These are phyloP conservation scores for Hycleus cichorii DNA, from an alignment of 1,140 invertebrate species.

Conservation along the genomic window DNA sequence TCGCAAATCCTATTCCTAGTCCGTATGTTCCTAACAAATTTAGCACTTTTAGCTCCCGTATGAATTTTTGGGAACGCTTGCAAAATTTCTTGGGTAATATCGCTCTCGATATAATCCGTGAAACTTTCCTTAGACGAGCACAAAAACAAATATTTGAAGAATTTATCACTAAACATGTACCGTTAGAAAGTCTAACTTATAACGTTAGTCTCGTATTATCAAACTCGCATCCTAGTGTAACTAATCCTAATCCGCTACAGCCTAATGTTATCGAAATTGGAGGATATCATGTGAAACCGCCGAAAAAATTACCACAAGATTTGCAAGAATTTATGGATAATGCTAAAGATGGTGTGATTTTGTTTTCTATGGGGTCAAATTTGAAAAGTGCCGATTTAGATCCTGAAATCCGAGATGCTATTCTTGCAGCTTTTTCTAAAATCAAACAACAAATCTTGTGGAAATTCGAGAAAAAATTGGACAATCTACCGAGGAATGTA, in stretches of 20 bases:
- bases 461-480: slow-evolving; percentile 56
- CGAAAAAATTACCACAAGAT: slow-evolving; percentile 41
- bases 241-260: slow-evolving; percentile 45
- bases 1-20: slow-evolving; percentile 1
- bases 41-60: slow-evolving; percentile 31
- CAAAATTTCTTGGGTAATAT: slow-evolving; percentile 34
- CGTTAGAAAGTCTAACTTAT: slow-evolving; percentile 44
- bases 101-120: no score
- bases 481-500: no score
- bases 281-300: slow-evolving; percentile 43
- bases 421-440: slow-evolving; percentile 35
- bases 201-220: slow-evolving; percentile 48
- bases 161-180: slow-evolving; percentile 24
- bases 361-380: slow-evolving; percentile 51
- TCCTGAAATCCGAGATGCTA: slow-evolving; percentile 22
- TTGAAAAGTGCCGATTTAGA: slow-evolving; percentile 44
- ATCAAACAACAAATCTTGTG: slow-evolving; percentile 46
- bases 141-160: slow-evolving; percentile 35
- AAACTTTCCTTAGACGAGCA: background rate
- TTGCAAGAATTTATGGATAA: slow-evolving; percentile 44
- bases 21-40: slow-evolving; percentile 23
- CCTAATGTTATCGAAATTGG: slow-evolving; percentile 50
- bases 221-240: slow-evolving; percentile 51
- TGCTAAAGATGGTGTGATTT: slow-evolving; percentile 46
- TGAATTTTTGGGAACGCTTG: slow-evolving; percentile 44